Conservation (phyloP, 2,888 invertebrate species). For the Meandrusa payeni region DNA sequence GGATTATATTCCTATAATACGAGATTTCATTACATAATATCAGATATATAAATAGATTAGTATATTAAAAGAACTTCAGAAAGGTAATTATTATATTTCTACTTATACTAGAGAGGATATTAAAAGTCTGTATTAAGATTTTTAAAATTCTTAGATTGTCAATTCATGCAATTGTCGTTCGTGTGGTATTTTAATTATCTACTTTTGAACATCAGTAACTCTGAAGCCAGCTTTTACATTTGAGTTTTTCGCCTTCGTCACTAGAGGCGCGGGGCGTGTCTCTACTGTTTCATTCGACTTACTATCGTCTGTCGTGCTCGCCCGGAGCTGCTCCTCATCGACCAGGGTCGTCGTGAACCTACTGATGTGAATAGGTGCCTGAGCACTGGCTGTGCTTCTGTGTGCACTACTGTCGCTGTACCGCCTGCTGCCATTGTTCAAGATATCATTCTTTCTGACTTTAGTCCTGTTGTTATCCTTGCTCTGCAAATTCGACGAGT, state of each 20-base stretch:
- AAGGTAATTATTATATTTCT: too few relatives aligned
- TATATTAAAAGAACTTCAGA: too few relatives aligned
- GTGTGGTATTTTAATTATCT: too few relatives aligned
- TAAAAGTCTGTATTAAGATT: too few relatives aligned
- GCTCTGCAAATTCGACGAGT: conserved; percentile 50
- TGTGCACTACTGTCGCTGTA: conserved; percentile 66
- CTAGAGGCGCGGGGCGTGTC: conserved; percentile 37
- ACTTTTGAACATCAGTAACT: conserved; percentile 43
- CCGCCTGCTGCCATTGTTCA: conserved; percentile 63
- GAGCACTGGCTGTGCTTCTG: conserved; percentile 46
- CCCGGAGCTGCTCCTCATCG: conserved; percentile 49
- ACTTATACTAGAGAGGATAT: too few relatives aligned
- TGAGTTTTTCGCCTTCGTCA: conserved; percentile 59
- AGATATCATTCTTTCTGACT: conserved; percentile 47
- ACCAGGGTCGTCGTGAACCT: conserved; percentile 70
- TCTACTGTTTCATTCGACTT: conserved; percentile 34
- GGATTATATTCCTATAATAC: too few relatives aligned
- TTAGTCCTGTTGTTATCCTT: conserved; percentile 45
- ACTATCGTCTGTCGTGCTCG: conserved; percentile 46
- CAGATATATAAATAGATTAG: too few relatives aligned
- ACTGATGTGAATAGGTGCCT: conserved; percentile 45
- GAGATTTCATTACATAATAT: too few relatives aligned
- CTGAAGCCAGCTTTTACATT: conserved; percentile 62
- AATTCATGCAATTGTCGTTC: too few relatives aligned
- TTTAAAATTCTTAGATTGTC: too few relatives aligned